Evolutionary conservation across 2,113 vertebrate species (phyloP), one percentile per base, ranked within the genome.

Genomic region (Myiozetetes cayanensis): DNA sequence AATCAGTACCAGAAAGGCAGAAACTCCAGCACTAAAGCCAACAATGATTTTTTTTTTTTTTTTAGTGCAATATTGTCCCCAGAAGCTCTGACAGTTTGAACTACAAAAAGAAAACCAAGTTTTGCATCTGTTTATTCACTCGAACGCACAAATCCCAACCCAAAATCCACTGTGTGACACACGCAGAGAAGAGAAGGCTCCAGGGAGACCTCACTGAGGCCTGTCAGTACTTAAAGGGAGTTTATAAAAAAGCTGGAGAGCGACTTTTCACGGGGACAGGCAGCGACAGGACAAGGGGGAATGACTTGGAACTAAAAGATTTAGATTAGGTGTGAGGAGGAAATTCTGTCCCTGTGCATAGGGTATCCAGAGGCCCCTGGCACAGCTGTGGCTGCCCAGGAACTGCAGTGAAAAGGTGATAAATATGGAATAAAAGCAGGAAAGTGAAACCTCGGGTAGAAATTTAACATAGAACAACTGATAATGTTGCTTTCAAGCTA

Each of bases 51-150:
- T 43, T 41, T 20, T 43, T 43, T 43, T 41, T 20, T 37, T 67
- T 84, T 75, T 35, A 62, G n/a, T 6, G 4, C 20, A 35, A 14
- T 71, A 4, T 18, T 28, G 15, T 43, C 61, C 35, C 43, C 41
- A 6, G 5, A 88, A 59, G 20, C 39, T 77, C 14, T 37, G 39
- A 11, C 0, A 1, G 21, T 23, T 77, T 41, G 28, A 71, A 28
- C 14, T 3, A 9, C 13, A 25, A 65, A 12, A 25, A 58, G 20
- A 71, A 8, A 53, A 52, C 0, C 0, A 1, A 5, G 10, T 3
- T 82, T 76, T 84, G n/a, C 20, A 27, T 28, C 20, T 70, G 5
- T 59, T 87, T 37, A 15, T 82, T 44, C 53, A 33, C 44, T 20
- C 30, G 43, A 52, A 37, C 5, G 30, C 22, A 9, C 28, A 90